Percentiles rank a stretch among this genome's conserved stretches.
Evolutionary conservation across 2,113 vertebrate genomes (phyloP).

Genomic region (Rhinolophus sinicus): DNA sequence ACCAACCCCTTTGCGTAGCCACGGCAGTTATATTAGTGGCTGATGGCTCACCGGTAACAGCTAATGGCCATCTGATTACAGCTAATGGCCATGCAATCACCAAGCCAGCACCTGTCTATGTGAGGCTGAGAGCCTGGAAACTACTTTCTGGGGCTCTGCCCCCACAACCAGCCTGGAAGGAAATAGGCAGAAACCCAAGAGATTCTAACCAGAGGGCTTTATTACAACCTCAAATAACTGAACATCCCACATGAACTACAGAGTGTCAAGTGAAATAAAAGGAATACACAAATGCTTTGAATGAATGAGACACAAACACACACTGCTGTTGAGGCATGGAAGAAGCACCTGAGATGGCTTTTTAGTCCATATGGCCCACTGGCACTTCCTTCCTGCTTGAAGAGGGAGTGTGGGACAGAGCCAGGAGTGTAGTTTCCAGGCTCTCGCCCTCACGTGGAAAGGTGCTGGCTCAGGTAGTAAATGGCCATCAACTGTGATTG

Average conservation of each 20-base stretch:
- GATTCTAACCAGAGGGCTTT: background rate
- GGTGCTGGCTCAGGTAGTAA: too few species aligned
- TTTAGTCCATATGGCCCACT: background rate
- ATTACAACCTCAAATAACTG: background rate
- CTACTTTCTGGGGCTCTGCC: too few species aligned
- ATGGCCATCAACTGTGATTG: too few species aligned
- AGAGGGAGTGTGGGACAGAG: background rate
- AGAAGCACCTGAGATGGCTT: background rate
- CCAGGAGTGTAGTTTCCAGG: too few species aligned
- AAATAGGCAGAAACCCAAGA: background rate
- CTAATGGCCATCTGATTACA: too few species aligned
- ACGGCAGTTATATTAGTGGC: too few species aligned
- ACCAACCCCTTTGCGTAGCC: too few species aligned
- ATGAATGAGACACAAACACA: background rate
- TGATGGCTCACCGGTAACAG: too few species aligned
- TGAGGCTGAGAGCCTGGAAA: too few species aligned
- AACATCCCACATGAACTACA: background rate
- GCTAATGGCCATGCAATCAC: too few species aligned
- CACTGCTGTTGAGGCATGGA: background rate
- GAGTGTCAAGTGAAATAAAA: background rate
- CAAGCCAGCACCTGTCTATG: too few species aligned
- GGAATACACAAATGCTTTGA: background rate
- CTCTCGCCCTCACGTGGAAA: too few species aligned
- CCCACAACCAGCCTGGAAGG: background rate
- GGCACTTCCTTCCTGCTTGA: background rate